Percentiles rank a stretch among this genome's conserved stretches.
phyloP scores from a whole-genome alignment of 2,113 vertebrate species.

The Procapra przewalskii region DNA sequence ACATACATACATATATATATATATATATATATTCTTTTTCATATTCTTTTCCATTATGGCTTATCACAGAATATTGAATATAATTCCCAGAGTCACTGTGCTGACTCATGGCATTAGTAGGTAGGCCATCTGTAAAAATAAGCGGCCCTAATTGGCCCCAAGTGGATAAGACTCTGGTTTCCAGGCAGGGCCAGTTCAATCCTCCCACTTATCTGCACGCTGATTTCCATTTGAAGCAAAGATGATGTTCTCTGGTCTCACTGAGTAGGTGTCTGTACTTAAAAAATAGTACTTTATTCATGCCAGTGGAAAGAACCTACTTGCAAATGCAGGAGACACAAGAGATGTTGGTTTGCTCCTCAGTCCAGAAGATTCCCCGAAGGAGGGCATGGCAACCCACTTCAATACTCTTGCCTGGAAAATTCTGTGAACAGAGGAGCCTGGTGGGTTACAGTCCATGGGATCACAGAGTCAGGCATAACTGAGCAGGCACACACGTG shows the following conservation, averaged over 20 bases:
- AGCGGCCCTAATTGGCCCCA: not conserved
- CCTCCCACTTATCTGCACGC: not conserved
- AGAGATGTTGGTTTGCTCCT: not conserved
- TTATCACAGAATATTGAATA: not conserved
- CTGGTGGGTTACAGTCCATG: not conserved
- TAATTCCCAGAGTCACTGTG: not conserved
- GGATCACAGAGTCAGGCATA: not conserved
- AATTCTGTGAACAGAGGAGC: not conserved
- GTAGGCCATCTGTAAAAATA: conserved; percentile 27
- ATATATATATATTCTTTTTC: not conserved
- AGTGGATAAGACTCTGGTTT: not conserved
- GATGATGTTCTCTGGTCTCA: not conserved
- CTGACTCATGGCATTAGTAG: not conserved
- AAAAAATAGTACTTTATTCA: not conserved
- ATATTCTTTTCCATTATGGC: not conserved
- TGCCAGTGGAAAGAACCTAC: not conserved
- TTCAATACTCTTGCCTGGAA: not conserved
- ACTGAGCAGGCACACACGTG: not conserved
- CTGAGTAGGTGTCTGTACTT: not conserved
- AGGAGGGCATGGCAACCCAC: not conserved
- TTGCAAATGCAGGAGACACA: not conserved
- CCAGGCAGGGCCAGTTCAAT: not conserved
- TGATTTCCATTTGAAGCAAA: not conserved
- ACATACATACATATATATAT: not conserved
- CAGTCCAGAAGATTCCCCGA: not conserved